A percentile compares a stretch with the other conserved stretches of the same genome.
Evolutionary conservation across 2,113 vertebrate genomes (phyloP).

Genomic region (Dipodomys ordii): DNA sequence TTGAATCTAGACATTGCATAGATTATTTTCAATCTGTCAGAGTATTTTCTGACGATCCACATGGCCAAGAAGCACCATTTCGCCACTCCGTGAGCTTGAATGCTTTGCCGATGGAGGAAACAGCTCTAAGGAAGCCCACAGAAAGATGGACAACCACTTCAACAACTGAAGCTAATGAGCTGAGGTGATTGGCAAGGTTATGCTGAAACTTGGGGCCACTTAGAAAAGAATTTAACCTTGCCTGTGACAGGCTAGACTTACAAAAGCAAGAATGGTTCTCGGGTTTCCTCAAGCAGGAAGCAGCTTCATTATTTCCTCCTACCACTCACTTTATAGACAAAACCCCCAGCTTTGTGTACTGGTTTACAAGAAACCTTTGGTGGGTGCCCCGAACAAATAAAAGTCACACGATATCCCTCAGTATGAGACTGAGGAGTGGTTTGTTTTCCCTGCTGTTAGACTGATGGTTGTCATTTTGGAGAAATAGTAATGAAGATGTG

Average conservation of each 20-base stretch:
- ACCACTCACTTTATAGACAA: not conserved
- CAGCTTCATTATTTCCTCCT: not conserved
- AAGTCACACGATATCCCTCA: not conserved
- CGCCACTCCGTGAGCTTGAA: not conserved
- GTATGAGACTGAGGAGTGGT: no score
- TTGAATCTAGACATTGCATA: accelerated
- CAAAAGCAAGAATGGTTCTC: not conserved
- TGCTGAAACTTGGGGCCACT: not conserved
- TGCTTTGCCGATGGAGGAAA: conserved; percentile 1
- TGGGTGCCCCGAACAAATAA: not conserved
- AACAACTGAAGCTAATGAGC: not conserved
- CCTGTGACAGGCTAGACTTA: not conserved
- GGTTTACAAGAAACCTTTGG: not conserved
- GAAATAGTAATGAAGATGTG: not conserved
- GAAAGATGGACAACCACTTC: not conserved
- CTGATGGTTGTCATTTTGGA: not conserved
- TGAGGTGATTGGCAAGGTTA: not conserved
- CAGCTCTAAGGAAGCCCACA: not conserved
- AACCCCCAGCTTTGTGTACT: not conserved
- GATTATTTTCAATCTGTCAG: not conserved
- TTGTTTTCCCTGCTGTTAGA: not conserved
- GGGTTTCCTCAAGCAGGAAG: not conserved
- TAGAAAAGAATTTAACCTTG: not conserved
- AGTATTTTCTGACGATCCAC: not conserved
- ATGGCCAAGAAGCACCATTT: not conserved